Evolutionary conservation across 2,113 vertebrate genomes (phyloP), one percentile per base, ranked within the genome.

Genomic region (Toxostoma redivivum): DNA sequence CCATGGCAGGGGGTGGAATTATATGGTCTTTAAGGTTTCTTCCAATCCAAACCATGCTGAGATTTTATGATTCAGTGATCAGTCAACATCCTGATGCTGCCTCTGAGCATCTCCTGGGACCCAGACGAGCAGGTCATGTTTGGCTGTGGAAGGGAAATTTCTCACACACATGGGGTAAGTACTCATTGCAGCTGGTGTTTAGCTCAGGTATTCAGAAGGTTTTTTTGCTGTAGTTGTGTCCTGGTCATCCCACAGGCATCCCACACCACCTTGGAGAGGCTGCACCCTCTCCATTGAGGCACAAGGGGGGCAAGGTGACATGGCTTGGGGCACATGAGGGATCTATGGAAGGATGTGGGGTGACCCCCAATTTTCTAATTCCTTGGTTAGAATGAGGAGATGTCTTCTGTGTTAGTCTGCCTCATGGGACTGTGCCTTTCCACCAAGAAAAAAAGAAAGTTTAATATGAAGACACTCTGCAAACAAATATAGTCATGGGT

Each of bases 281-380:
- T 82, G 53, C 25, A 37, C 31, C 23, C 31, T 1, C 4, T 53
- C 11, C 53, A 22, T 0, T 10, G 81, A 38, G 58, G 23, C 0
- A 0, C 24, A 25, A 50, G 27, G 15, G 3, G 6, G 9, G 3
- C 2, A 62, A 51, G 54, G 64, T 25, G 38, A 48, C 8, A 1
- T 2, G 48, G 38, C 18, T 9, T 0, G 0, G 21, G 37, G 7
- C 11, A 54, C 28, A 5, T 0, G 3, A 79, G 30, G n/a, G 42
- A 72, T 28, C 37, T 17, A 33, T 50, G 24, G 33, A 31, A 64
- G 81, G 28, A 38, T 8, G 6, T 18, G 44, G 61, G 40, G 37
- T 0, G 9, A 88, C 9, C 13, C 42, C 24, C 0, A 5, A 0
- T 70, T 77, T 85, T 72, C 40, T 28, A 33, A 1, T 54, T 42